Conservation (phyloP, 2,797 vertebrate species). For the Coregonus suidteri region DNA sequence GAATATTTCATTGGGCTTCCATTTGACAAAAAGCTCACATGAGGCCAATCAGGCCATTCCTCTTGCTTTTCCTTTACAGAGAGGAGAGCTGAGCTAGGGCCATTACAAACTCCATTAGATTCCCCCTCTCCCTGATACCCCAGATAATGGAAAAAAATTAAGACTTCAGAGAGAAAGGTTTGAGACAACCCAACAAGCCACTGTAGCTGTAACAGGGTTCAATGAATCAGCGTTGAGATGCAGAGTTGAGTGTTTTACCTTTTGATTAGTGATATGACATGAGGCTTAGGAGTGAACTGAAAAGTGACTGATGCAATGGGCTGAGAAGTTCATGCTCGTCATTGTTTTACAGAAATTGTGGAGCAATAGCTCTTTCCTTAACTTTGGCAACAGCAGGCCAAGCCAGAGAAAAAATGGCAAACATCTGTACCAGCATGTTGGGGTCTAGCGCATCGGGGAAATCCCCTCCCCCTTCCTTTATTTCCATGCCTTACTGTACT, state of each 20-base stretch:
- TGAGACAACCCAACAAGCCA: background rate
- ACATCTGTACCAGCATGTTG: background rate
- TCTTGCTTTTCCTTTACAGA: background rate
- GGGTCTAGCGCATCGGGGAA: background rate
- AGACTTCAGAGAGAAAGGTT: background rate
- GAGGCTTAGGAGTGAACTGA: background rate
- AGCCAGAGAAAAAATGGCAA: background rate
- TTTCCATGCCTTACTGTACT: background rate
- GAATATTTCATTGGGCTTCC: conserved; percentile 37
- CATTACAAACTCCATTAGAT: background rate
- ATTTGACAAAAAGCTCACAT: conserved; percentile 30
- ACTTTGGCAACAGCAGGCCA: background rate
- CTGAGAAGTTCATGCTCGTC: background rate
- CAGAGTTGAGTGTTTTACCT: background rate
- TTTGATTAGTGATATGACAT: background rate
- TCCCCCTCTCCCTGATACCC: background rate
- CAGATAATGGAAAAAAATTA: background rate
- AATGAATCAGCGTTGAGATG: too few species aligned
- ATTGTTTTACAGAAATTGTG: background rate
- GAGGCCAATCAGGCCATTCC: background rate
- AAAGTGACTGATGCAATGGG: background rate
- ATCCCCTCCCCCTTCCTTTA: background rate
- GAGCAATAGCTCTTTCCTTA: too few species aligned
- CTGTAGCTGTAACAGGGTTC: too few species aligned
- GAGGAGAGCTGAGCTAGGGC: background rate